These are phyloP conservation scores for Cryptus viduatorius DNA, from an alignment of 2,888 invertebrate species.

Conservation along the genomic window DNA sequence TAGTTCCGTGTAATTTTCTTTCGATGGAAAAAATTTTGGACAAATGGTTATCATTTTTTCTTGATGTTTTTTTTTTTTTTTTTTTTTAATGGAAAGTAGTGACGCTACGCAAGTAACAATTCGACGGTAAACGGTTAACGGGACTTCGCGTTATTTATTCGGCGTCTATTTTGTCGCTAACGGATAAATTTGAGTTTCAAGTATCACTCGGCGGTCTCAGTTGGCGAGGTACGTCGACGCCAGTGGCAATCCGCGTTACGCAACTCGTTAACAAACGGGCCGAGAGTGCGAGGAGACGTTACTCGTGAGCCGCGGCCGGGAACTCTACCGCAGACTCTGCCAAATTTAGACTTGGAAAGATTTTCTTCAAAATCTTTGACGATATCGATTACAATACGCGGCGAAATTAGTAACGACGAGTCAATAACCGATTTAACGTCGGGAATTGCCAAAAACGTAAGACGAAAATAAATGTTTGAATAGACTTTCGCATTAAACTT, in stretches of 20 bases:
- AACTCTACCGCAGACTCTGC: constrained; percentile 52
- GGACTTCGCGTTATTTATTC: not conserved
- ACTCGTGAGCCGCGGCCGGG: constrained; percentile 49
- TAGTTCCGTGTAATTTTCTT: not conserved
- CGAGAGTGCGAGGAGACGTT: constrained; percentile 68
- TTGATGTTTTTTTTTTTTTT: not conserved
- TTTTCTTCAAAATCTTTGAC: constrained; percentile 63
- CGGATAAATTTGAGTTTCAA: constrained; percentile 46
- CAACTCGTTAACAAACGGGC: constrained; percentile 80
- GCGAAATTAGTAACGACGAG: not conserved
- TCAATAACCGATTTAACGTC: constrained; percentile 9
- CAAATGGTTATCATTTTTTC: not conserved
- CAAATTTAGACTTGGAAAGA: constrained; percentile 67
- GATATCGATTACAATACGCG: constrained; percentile 69
- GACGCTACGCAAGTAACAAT: not conserved
- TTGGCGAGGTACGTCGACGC: constrained; percentile 48
- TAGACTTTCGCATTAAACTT: not conserved
- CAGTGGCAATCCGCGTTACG: constrained; percentile 72
- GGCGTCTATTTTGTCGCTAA: constrained; percentile 14
- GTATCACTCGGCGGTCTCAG: constrained; percentile 20
- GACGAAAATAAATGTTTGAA: not conserved
- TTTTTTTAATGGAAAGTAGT: not conserved
- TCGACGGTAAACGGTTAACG: not conserved
- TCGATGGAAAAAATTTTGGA: not conserved
- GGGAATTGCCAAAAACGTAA: not conserved